Percentiles rank a stretch among this genome's conserved stretches.
Conservation (phyloP, 2,888 invertebrate species). For the Apamea crenata region DNA sequence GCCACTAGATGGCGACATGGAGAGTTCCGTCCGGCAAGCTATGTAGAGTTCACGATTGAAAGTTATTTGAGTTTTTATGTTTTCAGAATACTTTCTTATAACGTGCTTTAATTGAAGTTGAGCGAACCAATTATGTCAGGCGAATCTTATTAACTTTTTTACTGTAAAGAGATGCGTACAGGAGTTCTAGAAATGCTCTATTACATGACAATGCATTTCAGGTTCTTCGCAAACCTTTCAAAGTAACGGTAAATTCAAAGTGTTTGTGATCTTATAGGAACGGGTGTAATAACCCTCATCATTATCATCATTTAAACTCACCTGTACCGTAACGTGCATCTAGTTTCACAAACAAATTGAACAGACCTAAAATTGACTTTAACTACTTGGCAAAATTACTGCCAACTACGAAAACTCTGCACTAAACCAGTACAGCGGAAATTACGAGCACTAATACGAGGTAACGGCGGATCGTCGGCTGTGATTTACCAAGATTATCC, state of each 20-base stretch:
- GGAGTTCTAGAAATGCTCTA: constrained; percentile 10
- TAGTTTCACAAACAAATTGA: constrained; percentile 23
- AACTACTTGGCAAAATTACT: constrained; percentile 57
- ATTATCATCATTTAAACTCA: constrained; percentile 2
- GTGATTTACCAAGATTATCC: constrained; percentile 87
- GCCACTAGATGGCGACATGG: constrained; percentile 50
- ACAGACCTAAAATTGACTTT: constrained; percentile 18
- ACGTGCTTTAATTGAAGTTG: constrained; percentile 54
- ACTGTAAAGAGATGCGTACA: constrained; percentile 21
- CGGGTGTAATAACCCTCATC: neutral
- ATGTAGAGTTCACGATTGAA: constrained; percentile 24
- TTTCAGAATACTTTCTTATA: constrained; percentile 36
- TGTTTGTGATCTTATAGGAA: constrained; percentile 2
- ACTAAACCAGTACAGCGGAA: constrained; percentile 61
- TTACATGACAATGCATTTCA: constrained; percentile 36
- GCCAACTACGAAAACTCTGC: constrained; percentile 68
- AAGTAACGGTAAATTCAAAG: constrained; percentile 14
- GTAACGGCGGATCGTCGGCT: constrained; percentile 73
- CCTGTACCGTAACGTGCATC: constrained; percentile 2
- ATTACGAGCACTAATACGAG: constrained; percentile 61
- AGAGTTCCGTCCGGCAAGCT: neutral
- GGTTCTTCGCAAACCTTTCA: constrained; percentile 28
- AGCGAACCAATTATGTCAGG: constrained; percentile 37
- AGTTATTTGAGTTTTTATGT: constrained; percentile 41
- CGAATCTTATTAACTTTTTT: constrained; percentile 21